A percentile compares a stretch with the other conserved stretches of the same genome.
phyloP scores from a whole-genome alignment of 2,797 vertebrate genomes.

The Echeneis naucrates region DNA sequence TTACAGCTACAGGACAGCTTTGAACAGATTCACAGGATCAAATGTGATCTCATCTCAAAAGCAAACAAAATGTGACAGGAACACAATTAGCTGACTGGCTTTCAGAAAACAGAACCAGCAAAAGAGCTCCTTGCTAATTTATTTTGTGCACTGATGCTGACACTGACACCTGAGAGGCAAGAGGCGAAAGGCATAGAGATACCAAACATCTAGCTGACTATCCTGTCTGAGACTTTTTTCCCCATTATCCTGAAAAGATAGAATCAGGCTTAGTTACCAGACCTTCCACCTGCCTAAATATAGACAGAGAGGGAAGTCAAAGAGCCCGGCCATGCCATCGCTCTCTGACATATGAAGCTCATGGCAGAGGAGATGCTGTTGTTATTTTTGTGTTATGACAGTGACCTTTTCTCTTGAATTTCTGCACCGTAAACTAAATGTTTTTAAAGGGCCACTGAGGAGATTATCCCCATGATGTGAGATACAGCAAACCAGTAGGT shows the following conservation, averaged over 20 bases:
- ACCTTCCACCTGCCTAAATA: constrained; percentile 20
- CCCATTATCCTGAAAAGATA: constrained; percentile 1
- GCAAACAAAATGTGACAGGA: background rate
- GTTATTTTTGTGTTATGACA: constrained; percentile 22
- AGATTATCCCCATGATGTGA: constrained; percentile 58
- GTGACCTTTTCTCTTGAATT: constrained; percentile 45
- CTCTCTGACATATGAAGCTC: constrained; percentile 1
- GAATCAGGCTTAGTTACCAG: constrained; percentile 13
- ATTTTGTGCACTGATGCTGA: constrained; percentile 26
- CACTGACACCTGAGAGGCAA: constrained; percentile 14
- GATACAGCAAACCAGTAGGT: constrained; percentile 45
- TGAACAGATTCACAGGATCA: background rate
- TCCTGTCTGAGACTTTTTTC: background rate
- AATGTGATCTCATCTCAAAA: background rate
- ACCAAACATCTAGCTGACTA: background rate
- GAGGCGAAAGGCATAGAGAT: constrained; percentile 6
- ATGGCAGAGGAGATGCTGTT: constrained; percentile 9
- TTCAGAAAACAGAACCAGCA: background rate
- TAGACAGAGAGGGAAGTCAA: constrained; percentile 10
- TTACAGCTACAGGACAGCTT: background rate
- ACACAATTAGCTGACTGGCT: background rate
- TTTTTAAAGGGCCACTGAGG: constrained; percentile 46
- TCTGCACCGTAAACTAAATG: constrained; percentile 37
- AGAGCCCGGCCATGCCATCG: background rate
- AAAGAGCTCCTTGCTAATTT: constrained; percentile 1